Conservation (phyloP, 2,113 vertebrate genomes). For the Pseudopipra pipra region DNA sequence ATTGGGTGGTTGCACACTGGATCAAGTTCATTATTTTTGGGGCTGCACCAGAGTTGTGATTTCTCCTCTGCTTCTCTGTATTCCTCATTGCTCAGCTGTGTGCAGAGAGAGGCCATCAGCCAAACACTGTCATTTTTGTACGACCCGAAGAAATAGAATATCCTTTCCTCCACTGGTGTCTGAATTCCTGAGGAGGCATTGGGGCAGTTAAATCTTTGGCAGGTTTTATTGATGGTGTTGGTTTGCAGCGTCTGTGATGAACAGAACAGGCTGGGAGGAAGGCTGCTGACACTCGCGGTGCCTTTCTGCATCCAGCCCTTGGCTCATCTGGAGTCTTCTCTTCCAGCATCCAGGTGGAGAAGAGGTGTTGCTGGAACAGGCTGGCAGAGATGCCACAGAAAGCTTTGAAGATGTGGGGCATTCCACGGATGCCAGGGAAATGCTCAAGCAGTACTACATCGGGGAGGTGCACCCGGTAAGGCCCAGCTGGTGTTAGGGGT, state of each 20-base stretch:
- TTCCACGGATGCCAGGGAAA: slow-evolving; percentile 90
- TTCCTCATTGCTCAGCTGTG: fast-evolving
- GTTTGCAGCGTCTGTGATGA: not conserved
- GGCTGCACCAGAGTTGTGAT: not conserved
- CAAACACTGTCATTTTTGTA: not conserved
- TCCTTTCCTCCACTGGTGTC: not conserved
- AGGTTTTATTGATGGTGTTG: not conserved
- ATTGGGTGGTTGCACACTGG: not conserved
- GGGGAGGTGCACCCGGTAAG: slow-evolving; percentile 91
- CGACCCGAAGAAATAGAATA: not conserved
- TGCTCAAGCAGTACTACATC: slow-evolving; percentile 90
- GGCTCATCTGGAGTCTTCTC: slow-evolving; percentile 20
- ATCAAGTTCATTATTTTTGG: not conserved
- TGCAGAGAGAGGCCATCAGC: not conserved
- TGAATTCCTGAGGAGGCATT: not conserved
- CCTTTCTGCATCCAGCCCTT: not conserved
- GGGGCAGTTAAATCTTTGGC: not conserved
- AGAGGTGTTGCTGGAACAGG: slow-evolving; percentile 92
- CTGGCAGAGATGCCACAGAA: slow-evolving; percentile 88
- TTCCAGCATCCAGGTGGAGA: slow-evolving; percentile 93
- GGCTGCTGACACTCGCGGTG: not conserved
- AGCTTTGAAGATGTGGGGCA: slow-evolving; percentile 96
- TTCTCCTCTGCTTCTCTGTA: not conserved
- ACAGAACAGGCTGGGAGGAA: fast-evolving
- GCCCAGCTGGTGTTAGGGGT: not conserved